Evolutionary conservation across 2,797 vertebrate species (phyloP), one percentile per base, ranked within the genome.

Genomic region (Propithecus perrieri): DNA sequence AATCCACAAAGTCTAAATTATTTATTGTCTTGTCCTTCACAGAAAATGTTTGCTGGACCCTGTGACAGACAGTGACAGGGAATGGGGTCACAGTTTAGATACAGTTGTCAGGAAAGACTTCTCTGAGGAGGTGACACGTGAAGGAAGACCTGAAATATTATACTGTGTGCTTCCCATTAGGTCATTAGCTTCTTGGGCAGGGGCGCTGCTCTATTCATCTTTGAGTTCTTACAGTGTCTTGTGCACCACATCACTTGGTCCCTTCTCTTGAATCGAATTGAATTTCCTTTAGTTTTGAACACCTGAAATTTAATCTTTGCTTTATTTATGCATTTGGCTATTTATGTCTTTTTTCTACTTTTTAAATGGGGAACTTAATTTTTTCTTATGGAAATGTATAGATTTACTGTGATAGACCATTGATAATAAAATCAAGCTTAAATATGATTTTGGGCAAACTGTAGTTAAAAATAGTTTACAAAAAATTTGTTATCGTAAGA

Each of bases 301-400:
- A 78, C 5, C 24, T 91, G 43, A 81, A 89, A 74, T 88, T 81
- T 85, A 78, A 30, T 81, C 53, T 95, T 88, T 78, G 9, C 48
- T 53, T 74, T 33, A n/a, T 55, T 46, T 69, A 43, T 35, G 50
- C 28, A 59, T 30, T 72, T 94, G 38, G 11, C 28, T 33, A n/a
- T 71, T 91, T 17, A 38, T 76, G 1, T 95, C 38, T 33, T 75
- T 96, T 92, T 46, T 63, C 48, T 3, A 74, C 69, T 86, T 96
- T 74, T 94, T 8, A 69, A 90, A 63, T 74, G 35, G 55, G 33
- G 41, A 72, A 46, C n/a, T 65, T 87, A 92, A 59, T 92, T 95
- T 86, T 92, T 30, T 50, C 90, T 78, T 78, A 59, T 85, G 15
- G n/a, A 94, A 95, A 88, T 90, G 67, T 38, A 18, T 61, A 85